Base-by-base conservation (phyloP, 2,888 invertebrate genomes). In the Ischnus inquisitorius region DNA sequence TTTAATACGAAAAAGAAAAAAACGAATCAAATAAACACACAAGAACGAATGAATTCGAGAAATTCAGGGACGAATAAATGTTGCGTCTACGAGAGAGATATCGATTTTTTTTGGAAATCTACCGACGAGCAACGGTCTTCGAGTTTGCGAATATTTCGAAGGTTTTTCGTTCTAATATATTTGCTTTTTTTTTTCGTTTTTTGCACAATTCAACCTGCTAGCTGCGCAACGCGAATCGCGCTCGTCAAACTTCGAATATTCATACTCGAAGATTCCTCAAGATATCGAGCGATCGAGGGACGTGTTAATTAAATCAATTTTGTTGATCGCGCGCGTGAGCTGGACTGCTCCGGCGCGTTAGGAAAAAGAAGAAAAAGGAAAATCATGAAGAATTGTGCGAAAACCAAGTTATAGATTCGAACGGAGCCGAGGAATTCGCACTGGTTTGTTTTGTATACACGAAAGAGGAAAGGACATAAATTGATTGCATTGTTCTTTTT, bases 1-100 rank as follows among this genome's bases (percentile, higher is more conserved):
- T 60, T 60, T 60, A 28, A 28, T 60, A 60, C 60, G 60, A 60
- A 60, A 60, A 60, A 60, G 28, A 60, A 28, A n/a, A 46, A 12
- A 46, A n/a, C n/a, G n/a, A n/a, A 46, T 34, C 5, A 43, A 43
- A 46, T 46, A 12, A n/a, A 46, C 6, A 46, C 12, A 46, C 3
- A 46, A 6, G 34, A 34, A 6, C 34, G 6, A 34, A 34, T 34
- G 34, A 34, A 34, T 34, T 6, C 6, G 34, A 46, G 3, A 46
- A 60, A 60, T 60, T 22, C 25, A 22, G 22, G 57, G 14, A 57
- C 14, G 12, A 22, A 4, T 57, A 25, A 34, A 57, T 4, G 22
- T 25, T 57, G 14, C 14, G 57, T 57, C 57, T 25, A 25, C 3
- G 12, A 22, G 25, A 25, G 6, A 34, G 6, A 34, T 34, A 25